Percentiles rank a stretch among this genome's conserved stretches.
Conservation (phyloP, 2,888 invertebrate species). For the Plemyria rubiginata region DNA sequence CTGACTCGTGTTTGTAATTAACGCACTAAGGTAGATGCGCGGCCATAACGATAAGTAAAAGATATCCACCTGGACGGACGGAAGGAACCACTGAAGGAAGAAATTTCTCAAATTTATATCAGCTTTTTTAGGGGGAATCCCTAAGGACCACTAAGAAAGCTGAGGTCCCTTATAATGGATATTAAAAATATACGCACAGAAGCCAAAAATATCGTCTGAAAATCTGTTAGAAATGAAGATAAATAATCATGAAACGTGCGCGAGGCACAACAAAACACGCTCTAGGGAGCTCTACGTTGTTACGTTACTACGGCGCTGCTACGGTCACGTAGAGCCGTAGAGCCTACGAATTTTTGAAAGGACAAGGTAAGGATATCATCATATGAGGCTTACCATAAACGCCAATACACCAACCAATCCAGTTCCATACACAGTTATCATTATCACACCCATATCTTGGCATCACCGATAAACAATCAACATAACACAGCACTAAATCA, state of each 20-base stretch:
- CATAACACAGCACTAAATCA: conserved; percentile 36
- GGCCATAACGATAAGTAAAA: no score
- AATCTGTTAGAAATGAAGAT: background rate
- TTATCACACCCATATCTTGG: conserved; percentile 76
- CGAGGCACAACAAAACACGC: conserved; percentile 4
- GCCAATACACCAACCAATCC: conserved; percentile 73
- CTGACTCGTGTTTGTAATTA: no score
- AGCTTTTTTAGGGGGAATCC: no score
- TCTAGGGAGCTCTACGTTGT: conserved; percentile 8
- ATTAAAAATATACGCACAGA: no score
- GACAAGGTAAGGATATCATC: background rate
- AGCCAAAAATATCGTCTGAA: no score
- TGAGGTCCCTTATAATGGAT: no score
- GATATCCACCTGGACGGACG: no score
- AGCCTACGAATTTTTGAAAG: background rate
- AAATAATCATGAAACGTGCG: background rate
- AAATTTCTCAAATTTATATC: no score
- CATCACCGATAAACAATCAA: conserved; percentile 75
- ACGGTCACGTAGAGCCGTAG: conserved; percentile 8
- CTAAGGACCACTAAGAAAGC: no score
- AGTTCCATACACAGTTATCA: conserved; percentile 74
- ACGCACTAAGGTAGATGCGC: no score
- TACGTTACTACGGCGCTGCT: background rate
- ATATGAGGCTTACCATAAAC: conserved; percentile 63
- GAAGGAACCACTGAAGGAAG: no score